Conservation (phyloP, 2,797 vertebrate species). For the Parauchenoglanis ngamensis region DNA sequence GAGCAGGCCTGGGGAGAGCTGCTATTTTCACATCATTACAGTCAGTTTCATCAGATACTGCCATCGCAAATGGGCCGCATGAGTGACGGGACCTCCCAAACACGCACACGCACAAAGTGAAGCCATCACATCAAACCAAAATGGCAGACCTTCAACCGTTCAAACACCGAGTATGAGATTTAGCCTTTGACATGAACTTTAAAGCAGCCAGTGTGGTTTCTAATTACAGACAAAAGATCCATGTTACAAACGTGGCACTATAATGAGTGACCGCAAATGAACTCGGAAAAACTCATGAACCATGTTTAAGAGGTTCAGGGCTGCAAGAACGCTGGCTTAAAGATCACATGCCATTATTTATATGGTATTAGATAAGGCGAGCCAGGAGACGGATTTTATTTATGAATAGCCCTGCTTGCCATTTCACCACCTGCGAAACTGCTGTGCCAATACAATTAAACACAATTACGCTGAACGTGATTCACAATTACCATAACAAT, state of each 20-base stretch:
- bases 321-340: not conserved
- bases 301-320: not conserved
- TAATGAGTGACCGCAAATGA: not conserved
- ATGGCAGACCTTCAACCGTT: constrained; percentile 29
- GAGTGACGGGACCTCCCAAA: constrained; percentile 19
- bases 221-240: constrained; percentile 22
- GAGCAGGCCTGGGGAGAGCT: constrained; percentile 23
- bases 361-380: constrained; percentile 21
- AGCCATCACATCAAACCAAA: constrained; percentile 41
- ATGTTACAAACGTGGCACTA: not conserved
- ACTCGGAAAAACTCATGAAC: not conserved
- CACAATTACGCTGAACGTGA: constrained; percentile 59
- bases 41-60: constrained; percentile 47
- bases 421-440: constrained; percentile 58
- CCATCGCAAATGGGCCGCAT: not conserved
- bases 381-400: constrained; percentile 43
- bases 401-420: constrained; percentile 56
- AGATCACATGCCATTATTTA: constrained; percentile 42
- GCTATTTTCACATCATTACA: constrained; percentile 42
- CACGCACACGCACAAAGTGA: constrained; percentile 6
- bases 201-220: not conserved
- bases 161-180: constrained; percentile 29
- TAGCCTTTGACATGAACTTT: constrained; percentile 3
- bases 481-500: constrained; percentile 75
- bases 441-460: constrained; percentile 57